Conservation (phyloP, 53 echinoderm and acorn worm species). For the Zoroaster sp. region DNA sequence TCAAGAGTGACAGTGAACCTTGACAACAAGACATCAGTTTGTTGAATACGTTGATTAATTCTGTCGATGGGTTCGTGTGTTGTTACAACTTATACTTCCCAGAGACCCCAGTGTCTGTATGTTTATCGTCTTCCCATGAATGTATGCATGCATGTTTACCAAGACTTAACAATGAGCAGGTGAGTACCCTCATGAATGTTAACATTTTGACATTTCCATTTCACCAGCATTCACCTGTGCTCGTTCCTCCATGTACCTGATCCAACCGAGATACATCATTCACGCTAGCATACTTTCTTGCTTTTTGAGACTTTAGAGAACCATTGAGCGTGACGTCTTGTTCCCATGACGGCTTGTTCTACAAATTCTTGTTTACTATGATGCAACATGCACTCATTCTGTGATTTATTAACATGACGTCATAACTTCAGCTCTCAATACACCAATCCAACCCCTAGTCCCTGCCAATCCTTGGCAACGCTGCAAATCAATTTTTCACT, state of each 20-base stretch:
- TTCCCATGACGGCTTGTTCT: too few species aligned
- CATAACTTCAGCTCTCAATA: too few species aligned
- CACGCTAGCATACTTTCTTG: not conserved
- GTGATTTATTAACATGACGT: too few species aligned
- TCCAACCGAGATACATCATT: not conserved
- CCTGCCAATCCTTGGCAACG: too few species aligned
- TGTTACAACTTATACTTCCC: slow-evolving; percentile 7
- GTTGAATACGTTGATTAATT: not conserved
- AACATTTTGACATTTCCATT: not conserved
- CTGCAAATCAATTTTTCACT: too few species aligned
- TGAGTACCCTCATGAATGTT: slow-evolving; percentile 40
- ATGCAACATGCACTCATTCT: too few species aligned
- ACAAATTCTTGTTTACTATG: too few species aligned
- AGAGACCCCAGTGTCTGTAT: slow-evolving; percentile 21
- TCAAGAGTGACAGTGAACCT: too few species aligned
- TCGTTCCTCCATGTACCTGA: not conserved
- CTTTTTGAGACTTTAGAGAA: not conserved
- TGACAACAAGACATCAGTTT: too few species aligned
- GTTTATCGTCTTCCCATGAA: slow-evolving; percentile 1
- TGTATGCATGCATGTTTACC: slow-evolving; percentile 12
- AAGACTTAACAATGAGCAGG: slow-evolving; percentile 34
- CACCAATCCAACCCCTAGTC: too few species aligned
- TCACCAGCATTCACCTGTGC: not conserved
- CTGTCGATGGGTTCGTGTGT: not conserved
- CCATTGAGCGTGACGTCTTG: too few species aligned